Evolutionary conservation across 1,140 invertebrate species (phyloP), one percentile per base, ranked within the genome.

Genomic region (Leptopilina boulardi): DNA sequence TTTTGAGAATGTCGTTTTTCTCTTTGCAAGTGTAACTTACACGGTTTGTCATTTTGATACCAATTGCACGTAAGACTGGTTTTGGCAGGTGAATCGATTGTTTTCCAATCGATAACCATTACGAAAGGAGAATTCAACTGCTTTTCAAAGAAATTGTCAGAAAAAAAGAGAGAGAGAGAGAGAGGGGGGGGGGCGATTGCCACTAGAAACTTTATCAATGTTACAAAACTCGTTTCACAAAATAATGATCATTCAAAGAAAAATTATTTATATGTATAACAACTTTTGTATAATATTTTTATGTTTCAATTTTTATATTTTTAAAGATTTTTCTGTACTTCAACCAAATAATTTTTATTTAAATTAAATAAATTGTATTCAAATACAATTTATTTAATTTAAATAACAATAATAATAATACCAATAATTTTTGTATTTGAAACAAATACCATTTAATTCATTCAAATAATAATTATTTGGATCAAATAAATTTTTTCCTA

Each of bases 31-130:
- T 66, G 26, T 66, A 66, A 30, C 59, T 66, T 66, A 30, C 21
- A n/a, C 59, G 59, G 59, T 66, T 66, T 66, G 59, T 66, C 59
- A 66, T 34, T 66, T 66, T 34, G 21, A 66, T 26, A 66, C 21
- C 59, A 66, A 66, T 66, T 66, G 21, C 59, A 34, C 26, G 26
- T 66, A 66, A 66, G 59, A 34, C 59, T 30, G 59, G 59, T 66
- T 66, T 66, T 23, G 59, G 59, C 59, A 66, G 59, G 59, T 66
- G 59, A 66, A 26, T 66, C 59, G 59, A 66, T 66, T 66, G 59
- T 66, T 30, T 30, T 30, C 59, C 59, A 66, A 66, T 66, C 59
- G 23, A 66, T 66, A 66, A 66, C 26, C 26, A 34, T 66, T 66
- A 66, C 59, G 59, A 66, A 66, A 66, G 26, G 59, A 66, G 26